Evolutionary conservation across 2,888 invertebrate species (phyloP), one percentile per base, ranked within the genome.

Genomic region (Drosophila putrida): DNA sequence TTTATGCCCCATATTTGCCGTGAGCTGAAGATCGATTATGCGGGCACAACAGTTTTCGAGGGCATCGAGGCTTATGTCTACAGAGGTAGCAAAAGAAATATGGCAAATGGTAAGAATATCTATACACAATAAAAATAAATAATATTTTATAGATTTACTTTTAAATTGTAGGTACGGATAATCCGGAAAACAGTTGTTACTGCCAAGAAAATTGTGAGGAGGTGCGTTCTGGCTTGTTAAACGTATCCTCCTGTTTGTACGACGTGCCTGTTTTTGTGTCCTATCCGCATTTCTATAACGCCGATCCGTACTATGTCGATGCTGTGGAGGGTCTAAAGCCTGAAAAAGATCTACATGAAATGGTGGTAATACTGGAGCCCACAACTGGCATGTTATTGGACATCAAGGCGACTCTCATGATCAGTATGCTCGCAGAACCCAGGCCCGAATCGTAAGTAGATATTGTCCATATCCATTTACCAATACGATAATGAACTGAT

Each of bases 251-350:
- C 9, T 97, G 97, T 80, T 94, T 96, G 71, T 96, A 93, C 86
- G 96, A 96, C 8, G 95, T 97, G 0, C 97, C 98, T 0, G 94
- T 96, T 0, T 96, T 96, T 90, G 94, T 96, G 41, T 96, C 97
- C 0, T 94, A 96, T 75, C 98, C 98, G 0, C 97, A 98, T 93
- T 98, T 96, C 92, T 93, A 95, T 86, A 94, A 95, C 82, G 97
- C 94, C 0, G 97, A 97, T 92, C 94, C 95, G 0, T 93, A 92
- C 70, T 95, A 96, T 60, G 80, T 93, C 6, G 93, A 95, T 3
- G 92, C 93, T 13, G 94, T 98, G 3, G 93, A 93, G 0, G 98
- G 98, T 0, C 85, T 98, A 91, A 88, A 93, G 1, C 96, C 97
- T 0, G 93, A 95, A 13, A 94, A 94, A 6, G 93, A 94, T 0